These are phyloP conservation scores for Amphiprion ocellaris DNA, from an alignment of 2,113 vertebrate species.

Conservation along the genomic window DNA sequence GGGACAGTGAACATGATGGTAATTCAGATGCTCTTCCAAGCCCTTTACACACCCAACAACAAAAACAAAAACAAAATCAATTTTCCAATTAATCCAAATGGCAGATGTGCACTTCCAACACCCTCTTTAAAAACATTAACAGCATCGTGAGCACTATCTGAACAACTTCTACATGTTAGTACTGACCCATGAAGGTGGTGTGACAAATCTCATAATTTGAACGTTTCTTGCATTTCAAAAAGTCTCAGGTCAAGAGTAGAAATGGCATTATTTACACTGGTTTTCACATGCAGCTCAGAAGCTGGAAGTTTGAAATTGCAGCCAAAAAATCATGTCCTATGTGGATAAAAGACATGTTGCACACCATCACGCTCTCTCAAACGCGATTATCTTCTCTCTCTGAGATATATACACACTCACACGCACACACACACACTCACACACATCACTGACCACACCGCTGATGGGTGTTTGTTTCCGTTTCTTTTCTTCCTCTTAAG, in stretches of 20 bases:
- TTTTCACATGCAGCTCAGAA: conserved; percentile 86
- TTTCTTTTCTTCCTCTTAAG: conserved; percentile 58
- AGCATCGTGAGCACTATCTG: conserved; percentile 55
- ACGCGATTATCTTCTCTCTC: conserved; percentile 21
- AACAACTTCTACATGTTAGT: conserved; percentile 72
- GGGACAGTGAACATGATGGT: conserved; percentile 56
- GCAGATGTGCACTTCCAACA: conserved; percentile 59
- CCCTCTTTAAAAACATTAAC: conserved; percentile 53
- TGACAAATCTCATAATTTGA: conserved; percentile 61
- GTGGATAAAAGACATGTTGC: conserved; percentile 65
- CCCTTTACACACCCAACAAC: conserved; percentile 66
- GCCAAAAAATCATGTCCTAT: conserved; percentile 70
- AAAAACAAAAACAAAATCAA: conserved; percentile 40
- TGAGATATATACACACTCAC: conserved; percentile 5
- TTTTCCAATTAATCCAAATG: conserved; percentile 52
- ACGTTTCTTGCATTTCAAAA: conserved; percentile 77
- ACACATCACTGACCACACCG: conserved; percentile 39
- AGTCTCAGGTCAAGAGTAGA: conserved; percentile 81
- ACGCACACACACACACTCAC: conserved; percentile 1
- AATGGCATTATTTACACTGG: conserved; percentile 85
- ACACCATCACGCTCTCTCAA: conserved; percentile 40
- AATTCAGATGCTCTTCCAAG: conserved; percentile 67
- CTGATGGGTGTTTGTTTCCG: conserved; percentile 33
- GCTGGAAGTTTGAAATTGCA: conserved; percentile 76
- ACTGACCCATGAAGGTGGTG: conserved; percentile 66